These are phyloP conservation scores for Sebastes steindachneri DNA, from an alignment of 2,797 vertebrate genomes.

Conservation along the genomic window DNA sequence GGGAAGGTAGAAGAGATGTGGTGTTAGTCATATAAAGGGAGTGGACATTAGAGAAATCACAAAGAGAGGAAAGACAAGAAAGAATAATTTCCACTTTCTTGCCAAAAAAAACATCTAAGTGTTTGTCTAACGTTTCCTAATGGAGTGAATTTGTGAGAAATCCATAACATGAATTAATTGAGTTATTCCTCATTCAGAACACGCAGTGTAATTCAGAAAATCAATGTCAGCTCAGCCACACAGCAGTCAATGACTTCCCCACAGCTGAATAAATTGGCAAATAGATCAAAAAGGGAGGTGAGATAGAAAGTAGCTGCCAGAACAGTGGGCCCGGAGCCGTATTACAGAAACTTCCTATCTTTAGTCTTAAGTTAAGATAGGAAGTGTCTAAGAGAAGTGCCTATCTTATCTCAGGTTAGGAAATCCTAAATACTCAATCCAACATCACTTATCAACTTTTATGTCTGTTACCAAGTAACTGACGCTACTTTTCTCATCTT, in stretches of 20 bases:
- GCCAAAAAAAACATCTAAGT: neutral
- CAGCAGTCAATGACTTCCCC: constrained; percentile 13
- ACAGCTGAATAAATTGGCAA: neutral
- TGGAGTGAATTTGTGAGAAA: constrained; percentile 15
- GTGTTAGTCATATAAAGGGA: fast-evolving
- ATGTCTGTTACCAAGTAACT: too few species aligned
- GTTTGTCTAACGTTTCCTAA: neutral
- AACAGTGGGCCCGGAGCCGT: neutral
- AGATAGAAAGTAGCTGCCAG: neutral
- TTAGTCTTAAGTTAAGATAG: too few species aligned
- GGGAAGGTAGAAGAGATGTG: neutral
- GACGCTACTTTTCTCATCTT: too few species aligned
- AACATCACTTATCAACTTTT: too few species aligned
- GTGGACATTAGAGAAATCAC: neutral
- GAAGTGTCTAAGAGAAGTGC: too few species aligned
- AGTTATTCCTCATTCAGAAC: constrained; percentile 30
- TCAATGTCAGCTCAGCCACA: constrained; percentile 35
- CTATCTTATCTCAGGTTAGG: too few species aligned
- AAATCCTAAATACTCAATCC: too few species aligned
- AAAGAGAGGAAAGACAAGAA: neutral
- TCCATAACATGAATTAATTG: constrained; percentile 39
- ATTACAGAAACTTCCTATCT: too few species aligned
- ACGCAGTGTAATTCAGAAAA: constrained; percentile 42
- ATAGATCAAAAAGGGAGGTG: neutral
- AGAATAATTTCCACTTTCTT: neutral